Percentiles rank a stretch among this genome's conserved stretches.
Evolutionary conservation across 64 coral and sea anemone genomes (phyloP).

Genomic region (Catalaphyllia jardinei): DNA sequence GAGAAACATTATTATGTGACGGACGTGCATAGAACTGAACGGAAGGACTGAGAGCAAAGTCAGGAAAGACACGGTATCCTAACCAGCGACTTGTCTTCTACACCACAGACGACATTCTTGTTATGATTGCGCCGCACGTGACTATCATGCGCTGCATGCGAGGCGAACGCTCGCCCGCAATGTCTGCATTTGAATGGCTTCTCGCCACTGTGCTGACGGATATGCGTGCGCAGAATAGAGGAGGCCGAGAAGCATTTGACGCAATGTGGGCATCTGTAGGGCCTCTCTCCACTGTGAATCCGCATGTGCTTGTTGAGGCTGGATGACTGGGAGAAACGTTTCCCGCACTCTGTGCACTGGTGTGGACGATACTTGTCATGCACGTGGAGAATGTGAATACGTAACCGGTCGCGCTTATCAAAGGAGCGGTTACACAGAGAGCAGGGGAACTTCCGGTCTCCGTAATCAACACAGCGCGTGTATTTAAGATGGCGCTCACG

Average conservation of each 20-base stretch:
- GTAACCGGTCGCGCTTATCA: constrained; percentile 55
- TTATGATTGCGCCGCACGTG: constrained; percentile 68
- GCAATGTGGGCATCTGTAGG: constrained; percentile 61
- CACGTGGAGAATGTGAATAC: constrained; percentile 65
- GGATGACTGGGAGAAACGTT: constrained; percentile 58
- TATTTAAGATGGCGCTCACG: constrained; percentile 59
- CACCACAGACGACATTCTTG: background rate
- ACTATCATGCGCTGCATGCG: constrained; percentile 77
- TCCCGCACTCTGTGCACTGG: constrained; percentile 34
- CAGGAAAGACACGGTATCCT: background rate
- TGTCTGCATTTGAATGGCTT: constrained; percentile 70
- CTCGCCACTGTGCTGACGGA: constrained; percentile 69
- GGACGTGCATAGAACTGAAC: background rate
- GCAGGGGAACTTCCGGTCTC: constrained; percentile 63
- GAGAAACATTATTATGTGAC: too few relatives aligned
- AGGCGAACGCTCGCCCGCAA: constrained; percentile 70
- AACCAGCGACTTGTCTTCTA: background rate
- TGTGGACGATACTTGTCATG: constrained; percentile 61
- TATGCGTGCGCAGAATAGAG: constrained; percentile 73
- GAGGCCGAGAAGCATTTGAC: constrained; percentile 61
- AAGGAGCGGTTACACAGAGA: constrained; percentile 51
- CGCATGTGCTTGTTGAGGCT: constrained; percentile 43
- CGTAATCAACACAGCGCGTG: constrained; percentile 52
- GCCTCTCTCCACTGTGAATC: constrained; percentile 57
- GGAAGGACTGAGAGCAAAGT: background rate